Base-by-base conservation (phyloP, 2,113 vertebrate species). In the Pitta sordida region DNA sequence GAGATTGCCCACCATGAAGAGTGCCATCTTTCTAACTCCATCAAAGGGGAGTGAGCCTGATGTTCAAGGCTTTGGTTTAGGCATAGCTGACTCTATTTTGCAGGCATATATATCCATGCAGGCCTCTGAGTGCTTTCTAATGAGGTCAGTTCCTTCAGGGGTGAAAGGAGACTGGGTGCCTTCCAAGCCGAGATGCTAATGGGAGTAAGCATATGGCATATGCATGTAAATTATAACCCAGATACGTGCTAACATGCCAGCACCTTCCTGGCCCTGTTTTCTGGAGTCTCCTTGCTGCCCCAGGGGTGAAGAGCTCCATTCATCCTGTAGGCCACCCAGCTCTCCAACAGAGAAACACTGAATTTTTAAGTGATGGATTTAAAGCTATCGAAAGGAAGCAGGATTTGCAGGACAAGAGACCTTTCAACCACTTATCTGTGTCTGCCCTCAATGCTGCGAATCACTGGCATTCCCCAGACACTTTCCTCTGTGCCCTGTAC, bases 361-460 rank as follows among this genome's bases (percentile, higher is more conserved):
- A 90, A 97, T 97, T 96, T 97, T 97, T 97, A 69, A 97, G 95
- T 97, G 97, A 96, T 86, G 91, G 96, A 97, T 97, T 97, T 97
- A 97, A 91, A 96, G 95, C 92, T 95, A 96, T 94, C 8, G 29
- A 94, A 96, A 91, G 93, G 90, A 96, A 94, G 58, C 5, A 15
- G 96, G 96, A 97, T 97, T 96, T 97, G 80, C 68, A 91, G 95
- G 93, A 88, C 6, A 11, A 83, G 71, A 90, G 96, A 95, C 95
- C 93, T 97, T 96, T 96, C 77, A 93, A 83, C 74, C 91, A 95
- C 39, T 95, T 97, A 96, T 97, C 97, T 97, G 67, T 95, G 84
- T 83, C 68, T 91, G 91, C 69, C 56, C 10, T 3, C 1, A 0
- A 39, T 46, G 77, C 77, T 89, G 89, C 90, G 95, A 92, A 86